Base-by-base conservation (phyloP, 2,888 invertebrate species). In the Drepana falcataria region DNA sequence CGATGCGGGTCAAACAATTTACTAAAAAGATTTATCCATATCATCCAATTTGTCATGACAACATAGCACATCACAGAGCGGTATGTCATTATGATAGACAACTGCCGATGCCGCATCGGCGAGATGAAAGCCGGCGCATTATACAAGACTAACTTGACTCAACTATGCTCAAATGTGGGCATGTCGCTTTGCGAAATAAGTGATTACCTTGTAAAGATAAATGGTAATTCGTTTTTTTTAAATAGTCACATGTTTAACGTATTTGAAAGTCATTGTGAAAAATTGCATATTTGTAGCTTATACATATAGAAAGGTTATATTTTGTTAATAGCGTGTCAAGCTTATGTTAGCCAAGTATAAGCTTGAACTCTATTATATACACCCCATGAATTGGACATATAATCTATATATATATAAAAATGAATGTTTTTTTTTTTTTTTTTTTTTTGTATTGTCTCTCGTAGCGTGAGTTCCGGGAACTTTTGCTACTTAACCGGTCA, bases 121-220 rank as follows among this genome's bases (percentile, higher is more conserved):
- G 44, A 59, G 53, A 59, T 59, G 58, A 62, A 64, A 64, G 64
- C 57, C 49, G 52, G 21, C 51, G 52, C 35, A 56, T 40, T 54
- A 55, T 58, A 51, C 56, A 58, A 54, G 49, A 49, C 41, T 37
- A 41, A 41, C 37, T 41, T 53, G 34, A n/a, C 40, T 48, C 40
- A 40, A 41, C 51, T 51, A 51, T 37, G 40, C 40, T 63, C 65
- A 64, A 65, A 71, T 68, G 61, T 72, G 53, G 71, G 73, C 70
- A 73, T 69, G 66, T 66, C 63, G 64, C 59, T 74, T 77, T 78
- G 73, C 77, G 71, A 76, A 65, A 69, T 57, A 67, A 58, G 60
- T 60, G 64, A 73, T 71, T 71, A 67, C 71, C 69, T 68, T 66
- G 68, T 66, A 69, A 73, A 63, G 65, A 66, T 61, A 63, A 53